These are phyloP conservation scores for Hemiprocne comata DNA, from an alignment of 2,113 vertebrate species.

Conservation along the genomic window DNA sequence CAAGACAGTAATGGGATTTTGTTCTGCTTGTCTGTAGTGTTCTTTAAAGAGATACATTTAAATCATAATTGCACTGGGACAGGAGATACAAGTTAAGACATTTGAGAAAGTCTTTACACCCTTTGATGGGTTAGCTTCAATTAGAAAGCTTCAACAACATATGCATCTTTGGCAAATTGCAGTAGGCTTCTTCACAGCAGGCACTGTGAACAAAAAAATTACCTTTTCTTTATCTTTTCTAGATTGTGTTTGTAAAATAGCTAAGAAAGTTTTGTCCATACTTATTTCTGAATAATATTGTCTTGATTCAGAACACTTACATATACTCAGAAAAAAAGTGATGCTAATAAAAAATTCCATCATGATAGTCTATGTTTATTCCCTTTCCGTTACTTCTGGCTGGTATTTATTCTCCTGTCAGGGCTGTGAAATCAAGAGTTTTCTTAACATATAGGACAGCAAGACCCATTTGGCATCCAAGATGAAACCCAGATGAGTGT, in stretches of 20 bases:
- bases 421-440: slow-evolving; percentile 54
- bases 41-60: slow-evolving; percentile 72
- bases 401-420: slow-evolving; percentile 54
- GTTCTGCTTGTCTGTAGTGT: slow-evolving; percentile 62
- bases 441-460: slow-evolving; percentile 54
- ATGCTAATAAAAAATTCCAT: slow-evolving; percentile 36
- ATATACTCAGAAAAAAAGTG: slow-evolving; percentile 7
- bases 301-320: background rate
- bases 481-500: slow-evolving; percentile 52
- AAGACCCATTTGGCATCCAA: slow-evolving; percentile 55
- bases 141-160: slow-evolving; percentile 42
- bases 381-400: slow-evolving; percentile 23
- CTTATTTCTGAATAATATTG: slow-evolving; percentile 44
- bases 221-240: background rate
- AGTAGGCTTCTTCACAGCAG: slow-evolving; percentile 26
- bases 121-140: slow-evolving; percentile 55
- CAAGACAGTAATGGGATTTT: slow-evolving; percentile 29
- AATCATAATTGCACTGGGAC: slow-evolving; percentile 57
- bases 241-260: slow-evolving; percentile 43
- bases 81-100: slow-evolving; percentile 59
- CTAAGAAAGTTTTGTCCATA: slow-evolving; percentile 10
- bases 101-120: slow-evolving; percentile 62
- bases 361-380: background rate
- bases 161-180: slow-evolving; percentile 38
- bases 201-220: slow-evolving; percentile 36